Evolutionary conservation across 1,140 invertebrate species (phyloP), one percentile per base, ranked within the genome.

Genomic region (Colletes latitarsis): DNA sequence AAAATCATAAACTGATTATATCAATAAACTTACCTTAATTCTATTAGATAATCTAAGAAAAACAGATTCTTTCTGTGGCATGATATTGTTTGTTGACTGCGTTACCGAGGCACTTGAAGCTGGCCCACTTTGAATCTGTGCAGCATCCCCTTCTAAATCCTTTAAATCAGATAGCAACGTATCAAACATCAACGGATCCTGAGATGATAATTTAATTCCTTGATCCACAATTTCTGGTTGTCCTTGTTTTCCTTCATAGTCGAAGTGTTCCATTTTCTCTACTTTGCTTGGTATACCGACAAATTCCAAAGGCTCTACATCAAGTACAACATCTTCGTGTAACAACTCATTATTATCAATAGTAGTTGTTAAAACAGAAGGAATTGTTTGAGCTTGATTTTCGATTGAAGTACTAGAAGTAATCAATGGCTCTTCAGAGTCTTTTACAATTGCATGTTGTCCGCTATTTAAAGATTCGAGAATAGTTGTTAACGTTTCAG

Each of bases 31-130:
- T 90, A 97, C 96, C 95, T 99, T 99, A 43, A 99, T 98, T 89
- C 98, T 96, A 93, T 99, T 99, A 53, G 97, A 98, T 41, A 99
- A 94, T 83, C 98, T 95, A 86, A 99, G 95, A 91, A 99, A 99
- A 39, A 99, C 97, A 5, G 98, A 98, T 93, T 99, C 98, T 84
- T 99, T 98, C 89, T 95, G 95, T 19, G 94, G 94, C 1, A 90
- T 90, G 1, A 90, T 84, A 41, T 84, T 85, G 0, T 91, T 81
- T 0, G 91, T 82, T 3, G 92, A 89, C 19, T 91, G 89, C 0
- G 85, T 81, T 5, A 82, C 66, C 0, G 84, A 80, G 14, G 90
- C 83, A 52, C 84, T 92, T 6, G 84, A 76, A 3, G 69, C 67
- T 4, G 81, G 85, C 0, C 89, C 89, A 76, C 91, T 91, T 63